These are phyloP conservation scores for Tenthredo livida DNA, from an alignment of 2,888 invertebrate species.

Conservation along the genomic window DNA sequence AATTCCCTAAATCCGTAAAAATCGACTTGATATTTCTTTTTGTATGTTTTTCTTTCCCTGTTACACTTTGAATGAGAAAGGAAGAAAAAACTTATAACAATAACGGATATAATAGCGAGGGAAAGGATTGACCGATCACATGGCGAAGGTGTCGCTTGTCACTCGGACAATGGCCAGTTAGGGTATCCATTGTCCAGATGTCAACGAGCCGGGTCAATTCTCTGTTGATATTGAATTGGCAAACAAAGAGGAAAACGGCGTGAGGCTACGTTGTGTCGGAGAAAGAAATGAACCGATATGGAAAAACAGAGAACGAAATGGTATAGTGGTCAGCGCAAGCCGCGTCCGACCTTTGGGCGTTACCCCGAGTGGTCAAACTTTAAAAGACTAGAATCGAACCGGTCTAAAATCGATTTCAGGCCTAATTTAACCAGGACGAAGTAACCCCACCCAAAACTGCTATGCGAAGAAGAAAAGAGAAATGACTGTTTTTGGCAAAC, in stretches of 20 bases:
- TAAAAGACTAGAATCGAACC: slow-evolving; percentile 52
- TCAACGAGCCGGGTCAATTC: slow-evolving; percentile 30
- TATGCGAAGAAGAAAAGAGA: neutral
- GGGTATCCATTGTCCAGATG: slow-evolving; percentile 34
- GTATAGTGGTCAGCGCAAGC: neutral
- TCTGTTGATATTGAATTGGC: slow-evolving; percentile 38
- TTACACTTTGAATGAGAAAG: neutral
- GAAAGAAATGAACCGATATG: neutral
- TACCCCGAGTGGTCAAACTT: slow-evolving; percentile 52
- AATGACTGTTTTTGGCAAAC: slow-evolving; percentile 22
- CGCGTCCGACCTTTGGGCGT: slow-evolving; percentile 46
- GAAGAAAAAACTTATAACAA: neutral
- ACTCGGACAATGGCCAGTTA: slow-evolving; percentile 38
- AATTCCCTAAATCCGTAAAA: neutral
- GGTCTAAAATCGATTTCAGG: slow-evolving; percentile 67
- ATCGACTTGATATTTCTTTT: neutral
- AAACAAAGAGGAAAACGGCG: slow-evolving; percentile 4
- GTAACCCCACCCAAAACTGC: slow-evolving; percentile 39
- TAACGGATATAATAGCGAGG: neutral
- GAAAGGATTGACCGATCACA: slow-evolving; percentile 43
- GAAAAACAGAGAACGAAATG: neutral
- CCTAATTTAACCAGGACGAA: slow-evolving; percentile 61
- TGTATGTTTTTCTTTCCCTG: neutral
- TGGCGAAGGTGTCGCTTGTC: slow-evolving; percentile 23
- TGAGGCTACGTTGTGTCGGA: neutral